Conservation (phyloP, 2,888 invertebrate genomes). For the Balanococcus diminutus region DNA sequence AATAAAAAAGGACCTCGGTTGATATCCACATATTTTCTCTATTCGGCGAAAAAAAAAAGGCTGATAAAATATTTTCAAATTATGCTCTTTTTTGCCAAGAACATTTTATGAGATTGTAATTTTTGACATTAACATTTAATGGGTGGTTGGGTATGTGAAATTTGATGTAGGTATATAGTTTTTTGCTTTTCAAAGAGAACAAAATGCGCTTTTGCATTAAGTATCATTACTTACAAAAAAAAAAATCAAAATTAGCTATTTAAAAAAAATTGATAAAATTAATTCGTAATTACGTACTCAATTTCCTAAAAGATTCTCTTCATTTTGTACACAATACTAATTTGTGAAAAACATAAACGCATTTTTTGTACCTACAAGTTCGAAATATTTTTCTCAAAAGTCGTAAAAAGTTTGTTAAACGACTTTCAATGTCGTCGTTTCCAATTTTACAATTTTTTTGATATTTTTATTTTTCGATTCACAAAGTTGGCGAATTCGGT, state of each 20-base stretch:
- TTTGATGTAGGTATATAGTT: too few species aligned
- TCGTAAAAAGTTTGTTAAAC: constrained; percentile 5
- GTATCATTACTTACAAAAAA: background rate
- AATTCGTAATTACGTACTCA: background rate
- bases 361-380: background rate
- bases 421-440: background rate
- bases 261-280: background rate
- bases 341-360: background rate
- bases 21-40: background rate
- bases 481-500: background rate
- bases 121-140: background rate
- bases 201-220: background rate
- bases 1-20: background rate
- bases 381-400: background rate
- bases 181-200: background rate
- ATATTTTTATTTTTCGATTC: too few species aligned
- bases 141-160: background rate
- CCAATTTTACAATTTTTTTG: background rate
- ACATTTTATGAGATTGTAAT: background rate
- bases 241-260: background rate
- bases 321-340: background rate
- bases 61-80: background rate
- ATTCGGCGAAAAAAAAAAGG: background rate
- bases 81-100: background rate
- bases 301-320: background rate